phyloP scores from a whole-genome alignment of 2,888 invertebrate species.

The Parapristionchus giblindavisi region DNA sequence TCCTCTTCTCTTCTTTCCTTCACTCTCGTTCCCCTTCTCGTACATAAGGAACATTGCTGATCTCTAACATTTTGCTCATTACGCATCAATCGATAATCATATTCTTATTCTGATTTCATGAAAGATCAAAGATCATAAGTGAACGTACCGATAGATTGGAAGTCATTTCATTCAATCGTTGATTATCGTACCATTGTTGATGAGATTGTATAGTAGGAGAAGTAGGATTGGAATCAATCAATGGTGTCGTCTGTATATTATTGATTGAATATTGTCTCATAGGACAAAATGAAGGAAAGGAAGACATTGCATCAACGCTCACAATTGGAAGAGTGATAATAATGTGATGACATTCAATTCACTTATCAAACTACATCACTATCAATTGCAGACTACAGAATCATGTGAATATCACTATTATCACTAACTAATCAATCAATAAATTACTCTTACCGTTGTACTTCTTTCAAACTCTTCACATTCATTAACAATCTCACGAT shows the following conservation, averaged over 20 bases:
- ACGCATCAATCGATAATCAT: no score
- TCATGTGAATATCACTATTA: neutral
- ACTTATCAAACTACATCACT: neutral
- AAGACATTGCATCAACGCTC: slow-evolving; percentile 7
- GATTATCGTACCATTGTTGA: neutral
- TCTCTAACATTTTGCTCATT: no score
- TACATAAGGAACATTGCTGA: no score
- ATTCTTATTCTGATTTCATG: no score
- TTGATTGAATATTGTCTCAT: slow-evolving; percentile 4
- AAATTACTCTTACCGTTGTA: slow-evolving; percentile 30
- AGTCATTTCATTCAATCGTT: slow-evolving; percentile 12
- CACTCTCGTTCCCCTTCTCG: no score
- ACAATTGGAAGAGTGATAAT: neutral
- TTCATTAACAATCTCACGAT: slow-evolving; percentile 39
- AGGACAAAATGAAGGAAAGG: neutral
- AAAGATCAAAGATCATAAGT: no score
- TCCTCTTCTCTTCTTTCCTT: no score
- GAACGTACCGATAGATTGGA: slow-evolving; percentile 6
- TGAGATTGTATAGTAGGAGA: slow-evolving; percentile 18
- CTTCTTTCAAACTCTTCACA: slow-evolving; percentile 35
- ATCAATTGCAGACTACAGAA: slow-evolving; percentile 2
- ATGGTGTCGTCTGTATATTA: slow-evolving; percentile 16
- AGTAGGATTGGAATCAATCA: slow-evolving; percentile 17
- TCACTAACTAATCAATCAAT: neutral
- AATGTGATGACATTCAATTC: slow-evolving; percentile 29